Base-by-base conservation (phyloP, 2,113 vertebrate species). In the Trachemys scripta region DNA sequence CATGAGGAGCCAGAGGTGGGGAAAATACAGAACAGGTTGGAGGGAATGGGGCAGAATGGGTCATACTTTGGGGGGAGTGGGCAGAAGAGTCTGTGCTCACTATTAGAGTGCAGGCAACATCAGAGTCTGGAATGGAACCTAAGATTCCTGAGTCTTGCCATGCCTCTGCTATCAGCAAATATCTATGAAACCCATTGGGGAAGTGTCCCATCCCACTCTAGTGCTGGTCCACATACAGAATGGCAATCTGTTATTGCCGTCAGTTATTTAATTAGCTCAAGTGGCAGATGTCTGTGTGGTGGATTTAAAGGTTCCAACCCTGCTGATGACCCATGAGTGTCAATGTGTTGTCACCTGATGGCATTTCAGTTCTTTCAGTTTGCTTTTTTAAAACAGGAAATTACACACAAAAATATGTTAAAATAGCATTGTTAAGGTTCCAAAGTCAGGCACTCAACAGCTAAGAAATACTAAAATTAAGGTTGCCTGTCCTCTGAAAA, bases 1-100 rank as follows among this genome's bases (percentile, higher is more conserved):
- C 57, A 12, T 11, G 10, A 59, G 57, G 27, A 59, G 3, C 2
- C 0, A 0, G 31, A 10, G 3, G 0, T 3, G 38, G 25, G 22
- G 4, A 85, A 72, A 82, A 96, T 5, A 6, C 19, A 62, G 45
- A 50, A 56, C 54, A 56, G 22, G 22, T 56, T 56, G 56, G 56
- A 27, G 25, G 20, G 35, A 8, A 50, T 76, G 79, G 20, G 88
- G 75, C 16, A 86, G 62, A 92, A 95, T 88, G 47, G 0, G 45
- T 38, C 27, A 51, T 35, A 45, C 0, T n/a, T 8, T 1, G 80
- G 25, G 76, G n/a, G 91, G 38, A 87, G 94, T 57, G 84, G 12
- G 9, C 50, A 94, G 75, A 22, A 57, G 51, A 0, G 9, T 1
- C 20, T 78, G 20, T 31, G 47, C 78, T 29, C 29, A 50, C 49